Percentiles rank a stretch among this genome's conserved stretches.
Conservation (phyloP, 2,888 invertebrate genomes). For the Amblyteles armatorius region DNA sequence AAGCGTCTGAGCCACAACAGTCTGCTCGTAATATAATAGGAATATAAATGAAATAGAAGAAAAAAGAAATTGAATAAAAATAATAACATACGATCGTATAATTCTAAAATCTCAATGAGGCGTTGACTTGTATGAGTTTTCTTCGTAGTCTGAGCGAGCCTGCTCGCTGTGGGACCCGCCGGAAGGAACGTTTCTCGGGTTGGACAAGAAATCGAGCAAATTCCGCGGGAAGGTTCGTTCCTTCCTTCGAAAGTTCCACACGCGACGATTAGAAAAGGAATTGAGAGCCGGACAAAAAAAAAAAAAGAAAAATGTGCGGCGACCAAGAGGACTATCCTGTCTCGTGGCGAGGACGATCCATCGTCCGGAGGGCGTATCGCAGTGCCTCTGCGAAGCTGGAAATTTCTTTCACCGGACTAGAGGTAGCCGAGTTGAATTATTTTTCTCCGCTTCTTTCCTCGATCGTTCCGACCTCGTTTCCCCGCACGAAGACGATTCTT, state of each 20-base stretch:
- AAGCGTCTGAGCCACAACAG: too few species aligned
- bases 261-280: slow-evolving; percentile 4
- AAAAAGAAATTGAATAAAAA: too few species aligned
- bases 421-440: not conserved
- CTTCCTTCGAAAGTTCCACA: not conserved
- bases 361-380: not conserved
- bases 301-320: slow-evolving; percentile 35
- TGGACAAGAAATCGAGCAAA: slow-evolving; percentile 24
- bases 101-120: not conserved
- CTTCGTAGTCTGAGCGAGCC: not conserved
- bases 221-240: not conserved
- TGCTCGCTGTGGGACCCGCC: slow-evolving; percentile 20
- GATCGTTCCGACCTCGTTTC: not conserved
- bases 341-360: slow-evolving; percentile 4
- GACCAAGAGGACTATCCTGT: slow-evolving; percentile 16
- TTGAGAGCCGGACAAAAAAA: not conserved
- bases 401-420: slow-evolving; percentile 8
- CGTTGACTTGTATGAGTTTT: not conserved
- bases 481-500: not conserved
- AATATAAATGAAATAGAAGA: too few species aligned
- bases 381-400: slow-evolving; percentile 2
- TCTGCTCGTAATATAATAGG: too few species aligned
- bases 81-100: not conserved
- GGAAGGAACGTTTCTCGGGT: not conserved
- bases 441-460: not conserved